Conservation (phyloP, 2,888 invertebrate species). For the Belgica antarctica region DNA sequence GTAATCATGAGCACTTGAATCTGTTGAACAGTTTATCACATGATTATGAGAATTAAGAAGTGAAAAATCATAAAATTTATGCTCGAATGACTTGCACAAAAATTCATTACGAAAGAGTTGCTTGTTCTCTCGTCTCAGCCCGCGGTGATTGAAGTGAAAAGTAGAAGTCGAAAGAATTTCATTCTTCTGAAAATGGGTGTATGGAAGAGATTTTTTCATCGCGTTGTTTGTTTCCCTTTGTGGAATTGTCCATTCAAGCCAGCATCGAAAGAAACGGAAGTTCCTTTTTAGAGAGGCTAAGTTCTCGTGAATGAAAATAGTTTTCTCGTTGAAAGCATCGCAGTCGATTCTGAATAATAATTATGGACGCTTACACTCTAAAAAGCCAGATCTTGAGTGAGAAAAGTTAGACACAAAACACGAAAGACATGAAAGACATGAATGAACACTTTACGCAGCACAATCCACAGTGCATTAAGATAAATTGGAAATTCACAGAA, state of each 20-base stretch:
- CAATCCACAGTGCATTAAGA: background rate
- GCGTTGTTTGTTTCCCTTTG: background rate
- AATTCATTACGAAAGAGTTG: conserved; percentile 31
- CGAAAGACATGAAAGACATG: background rate
- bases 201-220: conserved; percentile 33
- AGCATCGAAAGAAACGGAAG: conserved; percentile 33
- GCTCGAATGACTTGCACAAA: conserved; percentile 41
- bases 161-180: conserved; percentile 39
- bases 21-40: conserved; percentile 39
- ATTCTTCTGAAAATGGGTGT: conserved; percentile 32
- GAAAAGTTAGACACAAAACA: conserved; percentile 15
- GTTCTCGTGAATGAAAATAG: conserved; percentile 18
- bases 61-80: conserved; percentile 27
- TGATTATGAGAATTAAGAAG: conserved; percentile 37
- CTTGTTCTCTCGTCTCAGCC: no score
- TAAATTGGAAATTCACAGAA: background rate
- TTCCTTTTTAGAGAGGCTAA: conserved; percentile 40
- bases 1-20: conserved; percentile 25
- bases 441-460: conserved; percentile 1
- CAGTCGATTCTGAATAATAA: background rate
- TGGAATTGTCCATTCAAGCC: conserved; percentile 38
- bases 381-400: conserved; percentile 34
- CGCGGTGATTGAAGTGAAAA: conserved; percentile 14
- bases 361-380: conserved; percentile 35
- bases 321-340: background rate